Evolutionary conservation across 2,797 vertebrate genomes (phyloP), one percentile per base, ranked within the genome.

Genomic region (Trematomus bernacchii): DNA sequence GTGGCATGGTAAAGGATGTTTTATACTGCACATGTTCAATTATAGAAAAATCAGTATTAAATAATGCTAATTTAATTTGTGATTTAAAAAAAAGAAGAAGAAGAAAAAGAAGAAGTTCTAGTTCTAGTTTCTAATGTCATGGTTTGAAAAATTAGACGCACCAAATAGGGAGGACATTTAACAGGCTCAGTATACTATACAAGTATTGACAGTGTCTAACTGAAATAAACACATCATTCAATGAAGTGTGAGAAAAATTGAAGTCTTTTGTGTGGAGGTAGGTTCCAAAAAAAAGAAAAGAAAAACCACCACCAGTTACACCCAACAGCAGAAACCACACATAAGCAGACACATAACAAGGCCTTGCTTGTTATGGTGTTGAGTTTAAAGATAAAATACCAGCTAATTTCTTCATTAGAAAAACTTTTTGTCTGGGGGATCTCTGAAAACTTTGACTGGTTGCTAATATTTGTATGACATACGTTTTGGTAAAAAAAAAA

Each of bases 271-370:
- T 30, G 10, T 33, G 48, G 48, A 60, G 15, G 33, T 23, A 57
- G 15, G 15, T 30, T 73, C 50, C 4, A 7, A 12, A 65, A 73
- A 54, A 27, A 30, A 51, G 1, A 1, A 8, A 55, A 16, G 55
- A 23, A 3, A 15, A 27, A 53, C 52, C 2, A 77, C 50, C 58
- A 66, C 19, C 48, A 71, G 21, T 54, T 37, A 76, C 10, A 75
- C 23, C 64, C 15, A 67, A 30, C 8, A 80, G 10, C 37, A 57
- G 16, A 77, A 54, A 14, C 16, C 23, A 13, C 33, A 37, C 18
- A 48, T 4, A 71, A 13, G 54, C 10, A 55, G 6, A 67, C 3
- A 42, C 30, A 30, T 0, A 21, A 10, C 37, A 21, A 43, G 2
- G 8, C 42, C 6, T 42, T 44, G 15, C 19, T 27, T 48, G 27